Evolutionary conservation across 2,113 vertebrate species (phyloP), one percentile per base, ranked within the genome.

Genomic region (Murina feae): DNA sequence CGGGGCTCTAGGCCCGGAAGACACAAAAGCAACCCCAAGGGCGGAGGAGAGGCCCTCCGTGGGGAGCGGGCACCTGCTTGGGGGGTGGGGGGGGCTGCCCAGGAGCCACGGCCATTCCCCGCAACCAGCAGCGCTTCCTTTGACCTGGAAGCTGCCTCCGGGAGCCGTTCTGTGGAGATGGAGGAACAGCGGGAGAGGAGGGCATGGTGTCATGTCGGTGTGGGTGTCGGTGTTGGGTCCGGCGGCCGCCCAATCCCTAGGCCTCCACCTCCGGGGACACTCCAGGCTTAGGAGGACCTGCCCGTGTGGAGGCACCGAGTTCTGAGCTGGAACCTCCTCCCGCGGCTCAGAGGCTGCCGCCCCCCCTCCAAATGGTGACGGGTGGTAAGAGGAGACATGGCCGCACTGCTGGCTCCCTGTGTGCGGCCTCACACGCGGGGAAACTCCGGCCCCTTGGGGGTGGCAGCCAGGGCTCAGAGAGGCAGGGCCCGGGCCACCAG

Each of bases 351-450:
- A 12, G 5, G 55, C 0, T 2, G 0, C 4, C 21, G 37, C 44
- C 23, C 11, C 5, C 1, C 14, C 42, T 17, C 11, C 4, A 0
- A 1, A 16, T 0, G 11, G 30, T 0, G 18, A 9, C 0, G 13
- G 1, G 0, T 4, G 1, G 28, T 4, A 4, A 12, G 9, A 5
- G 6, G 1, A 53, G 51, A 53, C 9, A 53, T 0, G 6, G 3
- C 42, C 35, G 0, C 18, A 0, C 0, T 42, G 39, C 20, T 1
- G 2, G 86, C 44, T 4, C 0, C 37, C 17, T 1, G 20, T 5
- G 4, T 20, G 2, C 0, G 17, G 2, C 23, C 3, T 6, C 0
- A 18, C 14, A 4, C 35, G 0, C 0, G 0, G 6, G 65, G 28
- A 21, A 30, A 23, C 14, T 1, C 0, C 1, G 6, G 23, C 49